Evolutionary conservation across 2,888 invertebrate genomes (phyloP).

Genomic region (Amiota mariae): DNA sequence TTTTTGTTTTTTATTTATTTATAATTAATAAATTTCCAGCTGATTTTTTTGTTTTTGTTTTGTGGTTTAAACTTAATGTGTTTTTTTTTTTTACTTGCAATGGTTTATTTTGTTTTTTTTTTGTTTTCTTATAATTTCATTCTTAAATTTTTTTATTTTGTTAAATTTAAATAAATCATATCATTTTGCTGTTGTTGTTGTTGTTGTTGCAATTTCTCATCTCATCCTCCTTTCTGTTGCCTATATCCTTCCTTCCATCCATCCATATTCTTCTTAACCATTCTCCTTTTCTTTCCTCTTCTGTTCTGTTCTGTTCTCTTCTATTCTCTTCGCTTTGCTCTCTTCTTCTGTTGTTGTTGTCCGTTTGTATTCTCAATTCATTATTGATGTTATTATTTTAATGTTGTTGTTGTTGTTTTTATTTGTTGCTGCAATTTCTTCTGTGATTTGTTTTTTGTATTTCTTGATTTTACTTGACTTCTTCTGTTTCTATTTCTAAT

Average conservation of each 20-base stretch:
- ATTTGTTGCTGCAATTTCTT: not conserved
- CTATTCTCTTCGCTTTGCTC: not conserved
- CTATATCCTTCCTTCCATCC: not conserved
- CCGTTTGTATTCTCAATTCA: not conserved
- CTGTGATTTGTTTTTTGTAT: too few species aligned
- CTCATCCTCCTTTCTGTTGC: not conserved
- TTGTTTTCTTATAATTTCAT: slow-evolving; percentile 24
- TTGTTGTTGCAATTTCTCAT: not conserved
- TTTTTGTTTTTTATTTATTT: too few species aligned
- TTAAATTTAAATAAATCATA: slow-evolving; percentile 29
- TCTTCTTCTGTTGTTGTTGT: not conserved
- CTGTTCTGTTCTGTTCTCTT: too few species aligned
- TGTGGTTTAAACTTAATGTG: slow-evolving; percentile 28
- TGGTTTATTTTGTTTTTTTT: slow-evolving; percentile 28
- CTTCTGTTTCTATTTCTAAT: not conserved
- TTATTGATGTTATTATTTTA: not conserved
- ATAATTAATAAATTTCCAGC: slow-evolving; percentile 24
- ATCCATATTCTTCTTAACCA: not conserved
- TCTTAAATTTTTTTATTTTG: slow-evolving; percentile 5
- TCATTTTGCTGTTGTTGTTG: not conserved
- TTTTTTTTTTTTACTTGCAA: slow-evolving; percentile 16
- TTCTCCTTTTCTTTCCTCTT: too few species aligned
- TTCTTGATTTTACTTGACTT: not conserved
- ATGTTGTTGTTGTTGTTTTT: not conserved
- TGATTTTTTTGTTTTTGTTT: slow-evolving; percentile 16